phyloP scores from a whole-genome alignment of 2,113 vertebrate genomes.

The Thunnus thynnus region DNA sequence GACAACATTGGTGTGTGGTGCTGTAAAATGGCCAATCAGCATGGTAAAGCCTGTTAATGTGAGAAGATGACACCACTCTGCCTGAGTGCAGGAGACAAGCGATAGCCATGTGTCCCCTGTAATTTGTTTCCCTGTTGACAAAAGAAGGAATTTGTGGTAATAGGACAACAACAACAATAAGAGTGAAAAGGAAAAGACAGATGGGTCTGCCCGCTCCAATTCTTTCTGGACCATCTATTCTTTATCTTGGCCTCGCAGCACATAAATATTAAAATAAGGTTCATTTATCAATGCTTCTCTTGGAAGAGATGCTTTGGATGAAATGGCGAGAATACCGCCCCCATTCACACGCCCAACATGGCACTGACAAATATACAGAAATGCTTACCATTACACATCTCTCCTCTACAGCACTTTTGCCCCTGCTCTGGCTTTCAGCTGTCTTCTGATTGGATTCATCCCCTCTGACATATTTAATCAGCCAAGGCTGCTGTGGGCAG shows the following conservation, averaged over 20 bases:
- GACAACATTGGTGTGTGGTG: constrained; percentile 46
- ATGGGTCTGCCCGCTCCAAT: constrained; percentile 89
- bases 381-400: constrained; percentile 52
- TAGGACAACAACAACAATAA: constrained; percentile 79
- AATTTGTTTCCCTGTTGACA: constrained; percentile 81
- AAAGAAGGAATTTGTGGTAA: constrained; percentile 78
- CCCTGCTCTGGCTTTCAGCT: constrained; percentile 61
- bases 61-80: constrained; percentile 73
- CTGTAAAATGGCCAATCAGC: constrained; percentile 67
- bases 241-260: constrained; percentile 84
- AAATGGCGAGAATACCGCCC: constrained; percentile 62
- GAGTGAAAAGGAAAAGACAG: constrained; percentile 83
- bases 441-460: constrained; percentile 76
- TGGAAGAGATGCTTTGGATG: constrained; percentile 66
- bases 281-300: constrained; percentile 77
- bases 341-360: constrained; percentile 48
- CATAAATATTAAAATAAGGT: constrained; percentile 83
- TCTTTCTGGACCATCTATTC: constrained; percentile 88
- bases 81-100: constrained; percentile 70
- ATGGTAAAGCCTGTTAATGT: constrained; percentile 57
- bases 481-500: constrained; percentile 67
- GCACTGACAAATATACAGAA: constrained; percentile 65
- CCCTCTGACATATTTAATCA: constrained; percentile 79
- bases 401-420: constrained; percentile 52
- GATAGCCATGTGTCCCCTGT: constrained; percentile 70